These are phyloP conservation scores for Antigone vipio DNA, from an alignment of 2,113 vertebrate genomes.

Conservation along the genomic window DNA sequence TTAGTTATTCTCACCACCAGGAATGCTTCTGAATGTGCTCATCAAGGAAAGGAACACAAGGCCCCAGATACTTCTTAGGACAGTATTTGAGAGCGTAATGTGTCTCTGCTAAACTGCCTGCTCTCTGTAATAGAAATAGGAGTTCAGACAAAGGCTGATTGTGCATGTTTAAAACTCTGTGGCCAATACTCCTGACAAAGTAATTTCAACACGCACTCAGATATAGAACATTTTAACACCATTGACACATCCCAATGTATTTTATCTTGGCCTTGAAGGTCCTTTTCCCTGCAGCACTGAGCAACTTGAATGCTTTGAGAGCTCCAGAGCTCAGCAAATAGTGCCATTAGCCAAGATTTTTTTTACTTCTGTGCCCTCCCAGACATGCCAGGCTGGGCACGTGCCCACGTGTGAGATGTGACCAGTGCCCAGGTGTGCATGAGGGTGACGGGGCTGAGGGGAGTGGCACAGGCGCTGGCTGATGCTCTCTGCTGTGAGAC, in stretches of 20 bases:
- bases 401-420: accelerated
- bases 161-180: background rate
- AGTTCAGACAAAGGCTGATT: background rate
- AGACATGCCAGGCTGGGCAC: background rate
- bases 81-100: background rate
- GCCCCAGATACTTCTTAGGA: background rate
- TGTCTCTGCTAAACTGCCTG: background rate
- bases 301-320: background rate
- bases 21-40: background rate
- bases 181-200: background rate
- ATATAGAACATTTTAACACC: background rate
- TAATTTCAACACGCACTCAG: accelerated
- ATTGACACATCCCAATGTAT: background rate
- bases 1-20: background rate
- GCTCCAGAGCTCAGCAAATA: background rate
- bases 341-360: background rate
- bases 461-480: background rate
- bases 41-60: background rate
- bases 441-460: background rate
- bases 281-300: background rate
- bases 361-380: background rate
- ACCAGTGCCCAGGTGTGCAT: too few species aligned
- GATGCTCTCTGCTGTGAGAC: background rate
- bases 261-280: background rate
- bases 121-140: background rate